Conservation (phyloP, 2,113 vertebrate species). For the Chiloscyllium plagiosum region DNA sequence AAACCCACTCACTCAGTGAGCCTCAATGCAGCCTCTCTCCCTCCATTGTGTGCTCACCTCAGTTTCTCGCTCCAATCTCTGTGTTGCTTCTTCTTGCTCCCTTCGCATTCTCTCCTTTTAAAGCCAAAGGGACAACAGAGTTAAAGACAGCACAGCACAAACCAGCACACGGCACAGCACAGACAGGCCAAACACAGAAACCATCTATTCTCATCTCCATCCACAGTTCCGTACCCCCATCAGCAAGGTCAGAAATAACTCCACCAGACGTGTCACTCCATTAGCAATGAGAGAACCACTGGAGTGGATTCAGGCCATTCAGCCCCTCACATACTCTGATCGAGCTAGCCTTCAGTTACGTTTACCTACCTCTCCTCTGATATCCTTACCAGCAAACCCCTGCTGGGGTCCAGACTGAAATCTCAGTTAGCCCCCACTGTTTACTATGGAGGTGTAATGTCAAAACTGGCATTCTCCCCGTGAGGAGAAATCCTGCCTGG, state of each 20-base stretch:
- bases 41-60: conserved; percentile 64
- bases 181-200: background rate
- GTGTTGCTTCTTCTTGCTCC: conserved; percentile 76
- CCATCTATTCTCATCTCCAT: background rate
- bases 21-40: background rate
- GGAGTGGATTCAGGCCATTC: background rate
- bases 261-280: background rate
- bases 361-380: background rate
- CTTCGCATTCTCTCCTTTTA: conserved; percentile 78
- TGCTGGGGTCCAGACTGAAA: too few species aligned
- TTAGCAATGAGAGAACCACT: background rate
- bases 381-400: background rate
- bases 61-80: conserved; percentile 72
- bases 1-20: too few species aligned
- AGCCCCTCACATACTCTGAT: background rate
- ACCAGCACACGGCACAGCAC: too few species aligned
- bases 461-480: background rate
- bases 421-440: background rate
- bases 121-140: conserved; percentile 40
- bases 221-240: background rate
- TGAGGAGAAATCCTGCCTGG: background rate
- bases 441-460: background rate
- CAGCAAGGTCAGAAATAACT: too few species aligned
- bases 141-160: background rate
- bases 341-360: background rate